A percentile compares a stretch with the other conserved stretches of the same genome.
Evolutionary conservation across 2,888 invertebrate species (phyloP).

Genomic region (Seira ritae): DNA sequence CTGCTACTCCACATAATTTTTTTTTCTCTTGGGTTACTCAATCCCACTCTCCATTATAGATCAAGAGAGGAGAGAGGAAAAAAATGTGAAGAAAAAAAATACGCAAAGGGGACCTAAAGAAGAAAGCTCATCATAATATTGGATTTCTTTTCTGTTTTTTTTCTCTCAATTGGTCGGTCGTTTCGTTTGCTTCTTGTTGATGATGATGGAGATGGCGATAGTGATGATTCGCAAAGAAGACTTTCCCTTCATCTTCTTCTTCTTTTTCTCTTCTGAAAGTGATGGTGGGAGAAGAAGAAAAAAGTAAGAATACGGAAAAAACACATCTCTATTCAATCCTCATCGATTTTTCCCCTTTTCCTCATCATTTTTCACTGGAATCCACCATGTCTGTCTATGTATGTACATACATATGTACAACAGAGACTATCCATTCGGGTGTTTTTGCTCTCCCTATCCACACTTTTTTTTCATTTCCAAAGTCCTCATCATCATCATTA

Average conservation of each 20-base stretch:
- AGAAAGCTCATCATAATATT: conserved; percentile 51
- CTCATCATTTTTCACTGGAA: conserved; percentile 21
- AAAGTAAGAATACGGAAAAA: conserved; percentile 22
- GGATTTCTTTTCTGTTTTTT: conserved; percentile 23
- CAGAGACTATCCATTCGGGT: conserved; percentile 13
- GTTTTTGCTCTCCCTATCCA: conserved; percentile 8
- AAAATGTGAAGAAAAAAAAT: background rate
- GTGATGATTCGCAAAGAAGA: background rate
- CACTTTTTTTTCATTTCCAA: conserved; percentile 32
- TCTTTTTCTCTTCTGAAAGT: conserved; percentile 21
- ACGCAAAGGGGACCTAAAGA: too few relatives aligned
- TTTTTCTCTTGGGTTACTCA: conserved; percentile 1
- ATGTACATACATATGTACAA: background rate
- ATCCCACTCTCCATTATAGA: conserved; percentile 40
- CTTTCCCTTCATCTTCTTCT: conserved; percentile 22
- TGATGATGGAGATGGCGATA: background rate
- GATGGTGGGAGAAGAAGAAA: conserved; percentile 11
- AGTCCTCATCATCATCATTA: conserved; percentile 43
- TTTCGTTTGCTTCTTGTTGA: conserved; percentile 25
- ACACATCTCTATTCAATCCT: conserved; percentile 62
- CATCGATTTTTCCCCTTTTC: conserved; percentile 47
- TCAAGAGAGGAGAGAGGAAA: conserved; percentile 6
- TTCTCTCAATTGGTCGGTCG: conserved; percentile 34
- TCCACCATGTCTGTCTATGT: background rate
- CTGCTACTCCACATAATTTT: too few relatives aligned